These are phyloP conservation scores for Ochotona princeps DNA, from an alignment of 2,113 vertebrate genomes.

Conservation along the genomic window DNA sequence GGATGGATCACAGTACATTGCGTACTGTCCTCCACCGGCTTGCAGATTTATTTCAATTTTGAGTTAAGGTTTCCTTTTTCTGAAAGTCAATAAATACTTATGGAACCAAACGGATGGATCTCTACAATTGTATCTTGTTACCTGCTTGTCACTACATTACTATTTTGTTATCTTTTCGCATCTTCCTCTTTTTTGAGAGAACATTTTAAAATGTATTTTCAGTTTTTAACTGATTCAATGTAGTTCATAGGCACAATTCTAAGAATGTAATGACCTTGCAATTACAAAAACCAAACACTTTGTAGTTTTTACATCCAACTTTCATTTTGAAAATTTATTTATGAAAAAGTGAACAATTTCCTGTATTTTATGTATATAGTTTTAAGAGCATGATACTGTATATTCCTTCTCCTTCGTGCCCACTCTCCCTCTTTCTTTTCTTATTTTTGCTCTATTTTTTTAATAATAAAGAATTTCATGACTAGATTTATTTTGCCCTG, in stretches of 20 bases:
- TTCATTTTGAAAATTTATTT: not conserved
- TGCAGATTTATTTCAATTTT: slow-evolving; percentile 14
- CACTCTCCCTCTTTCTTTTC: too few species aligned
- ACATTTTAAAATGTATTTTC: too few species aligned
- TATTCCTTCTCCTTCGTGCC: too few species aligned
- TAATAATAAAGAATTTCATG: too few species aligned
- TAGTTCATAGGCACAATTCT: too few species aligned
- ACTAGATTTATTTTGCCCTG: too few species aligned
- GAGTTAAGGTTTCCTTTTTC: not conserved
- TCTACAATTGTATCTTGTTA: not conserved
- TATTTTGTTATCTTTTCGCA: not conserved
- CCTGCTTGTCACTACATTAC: not conserved
- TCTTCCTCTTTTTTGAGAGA: too few species aligned
- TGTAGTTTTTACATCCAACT: not conserved
- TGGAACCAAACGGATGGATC: not conserved
- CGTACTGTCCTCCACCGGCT: not conserved
- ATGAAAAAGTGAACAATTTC: too few species aligned
- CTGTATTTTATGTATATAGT: too few species aligned
- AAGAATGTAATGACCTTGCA: not conserved
- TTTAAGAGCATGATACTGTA: too few species aligned
- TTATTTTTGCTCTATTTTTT: too few species aligned
- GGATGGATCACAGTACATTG: not conserved
- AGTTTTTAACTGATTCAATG: too few species aligned
- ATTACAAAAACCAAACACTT: not conserved
- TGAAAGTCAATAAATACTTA: not conserved